A percentile compares a stretch with the other conserved stretches of the same genome.
These are phyloP conservation scores for Diploscapter pachys DNA, from an alignment of 1,140 invertebrate genomes.

Conservation along the genomic window DNA sequence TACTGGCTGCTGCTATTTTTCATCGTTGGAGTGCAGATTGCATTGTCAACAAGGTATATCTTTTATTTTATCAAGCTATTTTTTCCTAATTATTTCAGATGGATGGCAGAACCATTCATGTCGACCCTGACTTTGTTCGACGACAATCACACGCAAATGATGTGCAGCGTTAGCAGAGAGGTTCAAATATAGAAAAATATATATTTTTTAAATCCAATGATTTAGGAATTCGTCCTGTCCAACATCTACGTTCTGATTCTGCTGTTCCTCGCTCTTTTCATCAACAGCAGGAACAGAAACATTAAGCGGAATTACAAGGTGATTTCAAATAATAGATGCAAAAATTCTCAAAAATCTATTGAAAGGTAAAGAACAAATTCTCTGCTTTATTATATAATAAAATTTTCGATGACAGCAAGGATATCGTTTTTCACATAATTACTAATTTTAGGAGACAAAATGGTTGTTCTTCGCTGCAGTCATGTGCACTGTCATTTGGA, in stretches of 20 bases:
- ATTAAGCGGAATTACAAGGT: conserved; percentile 57
- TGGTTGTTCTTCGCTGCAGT: conserved; percentile 52
- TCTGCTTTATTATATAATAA: background rate
- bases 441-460: conserved; percentile 46
- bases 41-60: conserved; percentile 41
- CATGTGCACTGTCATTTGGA: conserved; percentile 42
- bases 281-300: conserved; percentile 49
- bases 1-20: conserved; percentile 57
- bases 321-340: background rate
- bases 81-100: conserved; percentile 14
- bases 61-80: background rate
- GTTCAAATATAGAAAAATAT: background rate
- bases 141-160: conserved; percentile 25
- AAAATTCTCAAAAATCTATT: too few relatives aligned
- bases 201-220: background rate
- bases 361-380: background rate
- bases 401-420: too few relatives aligned
- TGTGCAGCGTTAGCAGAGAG: conserved; percentile 25
- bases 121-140: conserved; percentile 24
- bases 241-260: conserved; percentile 51
- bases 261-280: conserved; percentile 51
- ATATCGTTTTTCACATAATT: too few relatives aligned
- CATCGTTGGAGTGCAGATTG: conserved; percentile 54
- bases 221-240: conserved; percentile 17
- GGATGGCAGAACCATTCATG: conserved; percentile 34